Evolutionary conservation across 30 jellyfish, hydroid and myxozoan genomes (phyloP), one percentile per base, ranked within the genome.

Genomic region (Pelagia noctiluca): DNA sequence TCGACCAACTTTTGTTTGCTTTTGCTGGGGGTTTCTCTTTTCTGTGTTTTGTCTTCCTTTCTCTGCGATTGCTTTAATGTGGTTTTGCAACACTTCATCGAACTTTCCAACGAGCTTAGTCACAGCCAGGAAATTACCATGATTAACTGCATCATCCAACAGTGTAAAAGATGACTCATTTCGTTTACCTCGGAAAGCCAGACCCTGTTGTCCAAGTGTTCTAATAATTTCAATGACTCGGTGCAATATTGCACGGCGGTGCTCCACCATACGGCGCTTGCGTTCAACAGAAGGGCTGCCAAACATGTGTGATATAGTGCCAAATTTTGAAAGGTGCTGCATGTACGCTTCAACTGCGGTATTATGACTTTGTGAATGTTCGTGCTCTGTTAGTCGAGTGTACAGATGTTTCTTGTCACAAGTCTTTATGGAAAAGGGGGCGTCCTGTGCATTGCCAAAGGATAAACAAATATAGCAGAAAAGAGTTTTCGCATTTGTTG

Each of bases 171-270:
- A 35, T 31, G 81, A 46, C 36, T 76, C 81, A 38, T 76, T 76
- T 52, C 67, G 13, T 50, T 61, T 76, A 31, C 88, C 88, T 23
- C 68, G 77, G 30, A 76, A 76, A n/a, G 88, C 88, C 11, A 54
- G 80, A 3, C 80, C 80, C 60, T 76, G 80, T 29, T 34, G 19
- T 12, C 88, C 88, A 32, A 76, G 28, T 57, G 64, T 25, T 57
- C 60, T 60, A 31, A 76, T 76, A 7, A 49, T 30, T 29, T 54
- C 88, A 33, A 76, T 76, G 5, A 76, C 65, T 30, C 80, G 31
- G 34, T 19, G 32, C 22, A 76, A 49, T 22, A 76, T 25, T 25
- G 47, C 32, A 19, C 67, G 64, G 12, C 88, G 83, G n/a, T 61
- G 74, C 30, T 61, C 35, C 74, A 61, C 42, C 74, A 61, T 25